Evolutionary conservation across 2,888 invertebrate species (phyloP), one percentile per base, ranked within the genome.

Genomic region (Hypomecis atomaria): DNA sequence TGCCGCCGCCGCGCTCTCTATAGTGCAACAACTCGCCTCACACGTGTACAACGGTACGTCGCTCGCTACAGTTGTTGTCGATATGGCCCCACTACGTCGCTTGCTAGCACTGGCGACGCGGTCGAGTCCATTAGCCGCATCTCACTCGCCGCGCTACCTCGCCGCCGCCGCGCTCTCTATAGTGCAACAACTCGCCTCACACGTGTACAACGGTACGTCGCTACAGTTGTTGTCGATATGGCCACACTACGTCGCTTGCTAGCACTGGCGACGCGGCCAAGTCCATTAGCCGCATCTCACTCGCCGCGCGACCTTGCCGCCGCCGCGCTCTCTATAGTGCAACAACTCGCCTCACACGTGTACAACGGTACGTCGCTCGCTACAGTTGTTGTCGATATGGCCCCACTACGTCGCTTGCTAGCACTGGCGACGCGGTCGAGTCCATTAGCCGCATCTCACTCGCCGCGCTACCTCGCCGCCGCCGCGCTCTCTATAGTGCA

Each of bases 281-380:
- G 98, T 68, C 98, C 98, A 0, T 89, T 99, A 3, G 97, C 98
- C 75, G 96, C 97, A 0, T 95, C 96, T n/a, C 98, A 98, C 80
- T 94, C 94, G 0, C 94, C 96, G 47, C 92, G 95, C 78, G 97
- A 97, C 76, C 89, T 97, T 58, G 94, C 96, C 49, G 93, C 95
- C 23, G 97, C 98, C 0, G 97, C 98, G 0, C 88, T 98, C 13
- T 96, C 97, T 61, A 94, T 98, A 43, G 95, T 96, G 8, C 98
- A 98, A 81, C 97, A 23, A 23, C 23, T 23, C 23, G 23, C 23
- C 23, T 23, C 23, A 23, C 23, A 23, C 23, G 23, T 23, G 23
- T 23, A 23, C 23, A 23, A 23, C 3, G 23, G 23, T 23, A 23
- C 23, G 23, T 23, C 23, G 23, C n/a, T n/a, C n/a, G n/a, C 23